Conservation (phyloP, 2,888 invertebrate genomes). For the Archaeoteleia sp. region DNA sequence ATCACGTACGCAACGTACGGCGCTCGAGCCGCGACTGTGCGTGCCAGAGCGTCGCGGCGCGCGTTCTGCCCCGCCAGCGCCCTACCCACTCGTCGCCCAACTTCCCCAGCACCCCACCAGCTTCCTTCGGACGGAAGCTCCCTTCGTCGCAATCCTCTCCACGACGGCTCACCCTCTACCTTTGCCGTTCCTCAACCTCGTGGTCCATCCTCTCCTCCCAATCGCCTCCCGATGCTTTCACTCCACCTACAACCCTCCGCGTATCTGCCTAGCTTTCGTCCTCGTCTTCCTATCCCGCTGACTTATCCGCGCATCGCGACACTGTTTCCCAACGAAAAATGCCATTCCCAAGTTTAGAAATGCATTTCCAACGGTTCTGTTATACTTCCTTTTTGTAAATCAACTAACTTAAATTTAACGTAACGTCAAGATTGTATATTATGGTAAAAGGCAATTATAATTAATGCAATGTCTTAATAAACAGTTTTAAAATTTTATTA, state of each 20-base stretch:
- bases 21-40: constrained; percentile 73
- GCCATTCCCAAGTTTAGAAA: constrained; percentile 1
- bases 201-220: constrained; percentile 17
- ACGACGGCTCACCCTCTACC: constrained; percentile 60
- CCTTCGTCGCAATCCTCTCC: constrained; percentile 53
- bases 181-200: constrained; percentile 21
- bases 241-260: constrained; percentile 25
- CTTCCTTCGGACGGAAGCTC: constrained; percentile 42
- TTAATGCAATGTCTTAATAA: no score
- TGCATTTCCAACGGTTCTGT: no score
- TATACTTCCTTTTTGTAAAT: no score
- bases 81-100: constrained; percentile 61
- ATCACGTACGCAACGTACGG: constrained; percentile 68
- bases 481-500: no score
- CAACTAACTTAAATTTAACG: no score
- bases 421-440: no score
- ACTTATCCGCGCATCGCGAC: constrained; percentile 6
- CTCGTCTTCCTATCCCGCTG: constrained; percentile 23
- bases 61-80: constrained; percentile 71
- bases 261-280: constrained; percentile 34
- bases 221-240: constrained; percentile 26
- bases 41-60: constrained; percentile 70
- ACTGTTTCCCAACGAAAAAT: constrained; percentile 6
- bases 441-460: no score
- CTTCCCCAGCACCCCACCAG: constrained; percentile 58